Conservation (phyloP, 2,888 invertebrate genomes). For the Ramazzottius varieornatus region DNA sequence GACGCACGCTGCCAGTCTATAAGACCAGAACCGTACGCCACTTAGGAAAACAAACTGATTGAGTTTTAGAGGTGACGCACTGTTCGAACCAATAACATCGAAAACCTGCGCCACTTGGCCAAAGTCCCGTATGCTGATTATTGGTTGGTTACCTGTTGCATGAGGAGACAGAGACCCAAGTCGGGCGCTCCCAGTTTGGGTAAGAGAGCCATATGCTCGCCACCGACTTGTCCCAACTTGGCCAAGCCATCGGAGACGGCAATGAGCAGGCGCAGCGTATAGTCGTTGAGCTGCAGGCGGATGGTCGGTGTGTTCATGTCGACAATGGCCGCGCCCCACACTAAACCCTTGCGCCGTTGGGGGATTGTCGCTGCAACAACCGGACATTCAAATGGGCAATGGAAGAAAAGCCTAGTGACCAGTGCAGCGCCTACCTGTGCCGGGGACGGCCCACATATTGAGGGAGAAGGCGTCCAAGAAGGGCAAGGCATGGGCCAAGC, state of each 20-base stretch:
- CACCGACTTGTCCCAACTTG: background rate
- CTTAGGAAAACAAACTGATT: too few species aligned
- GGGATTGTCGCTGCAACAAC: too few species aligned
- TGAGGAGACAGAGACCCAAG: background rate
- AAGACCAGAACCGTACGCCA: too few species aligned
- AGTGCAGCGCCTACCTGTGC: background rate
- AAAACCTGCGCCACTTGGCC: too few species aligned
- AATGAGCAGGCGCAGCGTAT: background rate
- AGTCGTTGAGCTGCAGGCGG: background rate
- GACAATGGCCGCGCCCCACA: conserved; percentile 2
- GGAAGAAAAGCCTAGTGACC: too few species aligned
- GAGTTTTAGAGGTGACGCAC: too few species aligned
- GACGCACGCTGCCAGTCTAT: too few species aligned
- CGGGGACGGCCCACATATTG: background rate
- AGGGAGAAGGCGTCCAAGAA: background rate
- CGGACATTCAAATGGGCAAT: too few species aligned
- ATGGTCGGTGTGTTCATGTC: background rate
- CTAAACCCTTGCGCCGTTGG: background rate
- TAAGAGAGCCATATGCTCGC: background rate
- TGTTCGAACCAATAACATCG: too few species aligned
- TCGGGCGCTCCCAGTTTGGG: background rate
- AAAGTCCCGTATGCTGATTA: too few species aligned
- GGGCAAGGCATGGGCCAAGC: background rate
- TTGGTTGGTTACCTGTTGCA: too few species aligned
- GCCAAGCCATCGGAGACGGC: background rate